Percentiles rank a stretch among this genome's conserved stretches.
Evolutionary conservation across 2,113 vertebrate genomes (phyloP).

Genomic region (Mustela nigripes): DNA sequence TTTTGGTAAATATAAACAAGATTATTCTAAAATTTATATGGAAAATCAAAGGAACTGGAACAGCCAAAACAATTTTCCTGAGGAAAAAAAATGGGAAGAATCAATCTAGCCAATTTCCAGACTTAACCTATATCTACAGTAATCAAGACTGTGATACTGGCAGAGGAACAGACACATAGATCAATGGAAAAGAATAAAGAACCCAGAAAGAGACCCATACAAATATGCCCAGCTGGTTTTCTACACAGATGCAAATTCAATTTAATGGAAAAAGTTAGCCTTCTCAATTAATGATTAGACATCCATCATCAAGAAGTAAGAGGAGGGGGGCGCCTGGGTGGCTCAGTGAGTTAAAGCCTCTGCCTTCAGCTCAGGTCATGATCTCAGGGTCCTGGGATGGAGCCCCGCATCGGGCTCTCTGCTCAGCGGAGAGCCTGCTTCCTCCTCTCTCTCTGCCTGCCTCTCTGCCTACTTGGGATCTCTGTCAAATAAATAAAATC

Average conservation of each 20-base stretch:
- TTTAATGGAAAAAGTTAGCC: background rate
- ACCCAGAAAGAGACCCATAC: background rate
- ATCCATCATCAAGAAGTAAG: background rate
- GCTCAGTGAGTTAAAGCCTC: too few species aligned
- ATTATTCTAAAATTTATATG: background rate
- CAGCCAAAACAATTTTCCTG: background rate
- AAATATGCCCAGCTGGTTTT: background rate
- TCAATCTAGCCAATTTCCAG: background rate
- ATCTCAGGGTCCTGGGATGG: too few species aligned
- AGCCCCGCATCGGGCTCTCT: too few species aligned
- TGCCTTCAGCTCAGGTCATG: too few species aligned
- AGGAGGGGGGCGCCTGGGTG: background rate
- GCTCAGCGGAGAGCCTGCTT: too few species aligned
- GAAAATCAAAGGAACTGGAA: background rate
- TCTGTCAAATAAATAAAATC: too few species aligned
- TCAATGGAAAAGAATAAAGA: background rate
- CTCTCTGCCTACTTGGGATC: too few species aligned
- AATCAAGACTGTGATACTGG: background rate
- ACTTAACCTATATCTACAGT: background rate
- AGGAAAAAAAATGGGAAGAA: background rate
- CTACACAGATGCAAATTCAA: background rate
- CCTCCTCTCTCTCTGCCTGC: too few species aligned
- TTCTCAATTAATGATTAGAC: background rate
- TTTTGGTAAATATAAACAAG: background rate
- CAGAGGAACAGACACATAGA: background rate